Conservation (phyloP, 2,113 vertebrate genomes). For the Electrona antarctica region DNA sequence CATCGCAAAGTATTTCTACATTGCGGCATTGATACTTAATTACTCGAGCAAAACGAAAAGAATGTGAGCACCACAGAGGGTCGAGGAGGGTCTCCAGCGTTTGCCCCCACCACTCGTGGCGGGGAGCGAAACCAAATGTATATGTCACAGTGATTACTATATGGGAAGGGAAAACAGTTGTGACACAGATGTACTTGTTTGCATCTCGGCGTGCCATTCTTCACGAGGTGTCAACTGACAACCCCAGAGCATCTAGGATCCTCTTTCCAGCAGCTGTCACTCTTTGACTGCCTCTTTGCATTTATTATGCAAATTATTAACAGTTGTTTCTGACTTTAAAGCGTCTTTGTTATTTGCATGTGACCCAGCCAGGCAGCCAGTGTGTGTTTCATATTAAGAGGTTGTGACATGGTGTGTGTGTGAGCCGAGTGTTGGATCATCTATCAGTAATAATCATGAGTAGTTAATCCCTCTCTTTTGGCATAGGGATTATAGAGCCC, state of each 20-base stretch:
- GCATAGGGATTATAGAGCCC: no score
- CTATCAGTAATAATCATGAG: no score
- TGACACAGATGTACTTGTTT: slow-evolving; percentile 14
- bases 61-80: no score
- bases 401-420: not conserved
- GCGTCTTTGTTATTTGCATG: slow-evolving; percentile 16
- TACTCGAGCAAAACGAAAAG: no score
- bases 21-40: no score
- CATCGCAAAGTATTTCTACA: no score
- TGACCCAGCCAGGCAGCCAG: not conserved
- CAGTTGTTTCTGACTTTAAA: not conserved
- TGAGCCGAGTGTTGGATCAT: no score
- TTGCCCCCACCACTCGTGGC: not conserved
- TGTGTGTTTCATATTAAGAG: not conserved
- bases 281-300: not conserved
- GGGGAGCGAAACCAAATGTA: slow-evolving; percentile 22
- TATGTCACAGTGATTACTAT: slow-evolving; percentile 3
- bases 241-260: not conserved
- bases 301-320: slow-evolving; percentile 30
- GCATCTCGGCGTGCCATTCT: slow-evolving; percentile 5
- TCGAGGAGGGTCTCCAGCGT: slow-evolving; percentile 9
- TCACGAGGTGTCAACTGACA: not conserved
- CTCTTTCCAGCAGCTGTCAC: not conserved
- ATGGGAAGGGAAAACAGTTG: slow-evolving; percentile 21
- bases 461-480: no score